Evolutionary conservation across 2,113 vertebrate genomes (phyloP).

Genomic region (Ploceus nigricollis): DNA sequence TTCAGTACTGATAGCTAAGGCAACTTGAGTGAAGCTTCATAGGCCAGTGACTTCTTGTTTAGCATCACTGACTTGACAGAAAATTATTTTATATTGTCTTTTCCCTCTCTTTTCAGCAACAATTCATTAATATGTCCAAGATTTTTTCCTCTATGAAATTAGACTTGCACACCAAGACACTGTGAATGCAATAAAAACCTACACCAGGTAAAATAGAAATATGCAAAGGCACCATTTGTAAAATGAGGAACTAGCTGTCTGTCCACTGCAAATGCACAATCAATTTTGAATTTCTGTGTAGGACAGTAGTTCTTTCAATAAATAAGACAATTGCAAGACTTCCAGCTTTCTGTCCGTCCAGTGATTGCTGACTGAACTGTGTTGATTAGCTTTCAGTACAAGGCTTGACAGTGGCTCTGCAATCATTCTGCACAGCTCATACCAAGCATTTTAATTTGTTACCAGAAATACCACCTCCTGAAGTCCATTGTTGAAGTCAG

Average conservation of each 20-base stretch:
- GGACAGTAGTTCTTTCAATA: background rate
- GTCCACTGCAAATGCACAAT: background rate
- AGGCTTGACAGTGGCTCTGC: conserved; percentile 1
- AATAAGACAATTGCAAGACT: background rate
- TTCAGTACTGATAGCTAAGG: background rate
- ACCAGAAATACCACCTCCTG: background rate
- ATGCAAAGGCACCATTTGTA: background rate
- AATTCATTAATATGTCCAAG: background rate
- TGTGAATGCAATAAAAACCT: background rate
- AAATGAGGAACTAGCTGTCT: background rate
- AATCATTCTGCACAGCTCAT: background rate
- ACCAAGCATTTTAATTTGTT: background rate
- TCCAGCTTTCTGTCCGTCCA: conserved; percentile 22
- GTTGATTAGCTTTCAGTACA: conserved; percentile 57
- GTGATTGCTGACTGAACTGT: conserved; percentile 34
- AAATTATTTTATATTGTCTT: conserved; percentile 14
- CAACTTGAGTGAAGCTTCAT: background rate
- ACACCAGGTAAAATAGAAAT: background rate
- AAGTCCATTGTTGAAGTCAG: background rate
- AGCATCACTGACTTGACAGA: background rate
- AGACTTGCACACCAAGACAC: background rate
- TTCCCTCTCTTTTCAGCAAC: conserved; percentile 24
- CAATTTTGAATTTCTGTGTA: conserved; percentile 31
- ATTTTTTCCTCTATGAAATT: background rate
- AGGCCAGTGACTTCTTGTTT: background rate